A percentile compares a stretch with the other conserved stretches of the same genome.
Conservation (phyloP, 2,888 invertebrate species). For the Epistrophe eligans region DNA sequence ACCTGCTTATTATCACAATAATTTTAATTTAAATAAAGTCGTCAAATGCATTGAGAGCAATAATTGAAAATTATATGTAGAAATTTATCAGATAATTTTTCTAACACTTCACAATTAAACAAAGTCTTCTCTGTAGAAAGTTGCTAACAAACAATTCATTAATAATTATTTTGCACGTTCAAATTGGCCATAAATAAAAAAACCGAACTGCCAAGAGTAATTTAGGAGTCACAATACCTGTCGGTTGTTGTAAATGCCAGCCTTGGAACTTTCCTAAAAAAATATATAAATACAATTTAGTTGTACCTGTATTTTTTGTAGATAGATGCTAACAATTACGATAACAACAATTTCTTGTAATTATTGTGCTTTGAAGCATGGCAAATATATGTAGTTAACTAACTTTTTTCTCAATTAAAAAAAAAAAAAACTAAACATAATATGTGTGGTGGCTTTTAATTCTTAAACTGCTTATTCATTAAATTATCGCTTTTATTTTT, state of each 20-base stretch:
- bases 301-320: neutral
- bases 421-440: neutral
- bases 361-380: conserved; percentile 43
- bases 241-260: neutral
- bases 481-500: conserved; percentile 17
- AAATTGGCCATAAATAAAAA: conserved; percentile 11
- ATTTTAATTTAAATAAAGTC: conserved; percentile 9
- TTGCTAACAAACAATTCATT: conserved; percentile 47
- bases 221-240: neutral
- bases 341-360: conserved; percentile 31
- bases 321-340: neutral
- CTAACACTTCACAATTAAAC: conserved; percentile 11
- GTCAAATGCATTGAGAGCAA: conserved; percentile 28
- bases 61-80: conserved; percentile 2
- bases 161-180: conserved; percentile 53
- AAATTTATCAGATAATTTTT: neutral
- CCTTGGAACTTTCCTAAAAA: conserved; percentile 31
- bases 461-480: conserved; percentile 19
- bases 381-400: neutral
- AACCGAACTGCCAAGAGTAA: neutral
- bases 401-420: neutral
- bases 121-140: conserved; percentile 1
- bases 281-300: neutral
- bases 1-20: conserved; percentile 1
- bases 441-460: neutral